These are phyloP conservation scores for Apamea crenata DNA, from an alignment of 2,888 invertebrate species.

Conservation along the genomic window DNA sequence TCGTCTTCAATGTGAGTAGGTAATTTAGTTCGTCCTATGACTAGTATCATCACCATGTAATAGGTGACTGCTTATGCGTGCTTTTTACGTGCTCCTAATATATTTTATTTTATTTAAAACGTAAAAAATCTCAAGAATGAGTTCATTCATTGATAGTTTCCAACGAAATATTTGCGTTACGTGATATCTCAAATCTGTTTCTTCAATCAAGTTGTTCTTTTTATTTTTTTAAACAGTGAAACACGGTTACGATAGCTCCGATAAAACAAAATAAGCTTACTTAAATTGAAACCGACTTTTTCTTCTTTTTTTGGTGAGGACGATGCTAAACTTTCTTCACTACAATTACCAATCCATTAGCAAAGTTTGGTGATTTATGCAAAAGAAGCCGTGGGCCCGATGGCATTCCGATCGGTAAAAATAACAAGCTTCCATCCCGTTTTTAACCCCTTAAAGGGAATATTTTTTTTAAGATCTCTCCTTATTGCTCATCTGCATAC, in stretches of 20 bases:
- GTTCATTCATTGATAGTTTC: constrained; percentile 48
- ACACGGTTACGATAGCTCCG: constrained; percentile 16
- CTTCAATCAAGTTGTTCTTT: constrained; percentile 7
- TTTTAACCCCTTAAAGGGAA: background rate
- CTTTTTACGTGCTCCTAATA: constrained; percentile 17
- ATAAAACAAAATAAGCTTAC: constrained; percentile 9
- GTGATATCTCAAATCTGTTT: constrained; percentile 15
- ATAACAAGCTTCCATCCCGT: background rate
- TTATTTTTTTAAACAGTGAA: constrained; percentile 4
- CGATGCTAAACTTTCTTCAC: background rate
- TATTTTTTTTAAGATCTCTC: background rate
- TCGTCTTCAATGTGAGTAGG: background rate
- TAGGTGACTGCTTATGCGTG: background rate
- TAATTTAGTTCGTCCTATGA: constrained; percentile 5
- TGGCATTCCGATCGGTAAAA: background rate
- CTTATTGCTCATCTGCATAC: background rate
- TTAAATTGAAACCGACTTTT: constrained; percentile 3
- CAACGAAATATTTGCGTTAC: constrained; percentile 22
- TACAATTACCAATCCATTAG: no score
- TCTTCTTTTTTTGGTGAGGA: background rate
- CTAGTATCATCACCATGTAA: constrained; percentile 8
- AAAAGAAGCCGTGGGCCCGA: background rate
- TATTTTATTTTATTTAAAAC: constrained; percentile 1
- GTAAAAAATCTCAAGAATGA: constrained; percentile 31
- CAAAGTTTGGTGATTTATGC: background rate